Percentiles rank a stretch among this genome's conserved stretches.
These are phyloP conservation scores for Pterois miles DNA, from an alignment of 2,797 vertebrate species.

Conservation along the genomic window DNA sequence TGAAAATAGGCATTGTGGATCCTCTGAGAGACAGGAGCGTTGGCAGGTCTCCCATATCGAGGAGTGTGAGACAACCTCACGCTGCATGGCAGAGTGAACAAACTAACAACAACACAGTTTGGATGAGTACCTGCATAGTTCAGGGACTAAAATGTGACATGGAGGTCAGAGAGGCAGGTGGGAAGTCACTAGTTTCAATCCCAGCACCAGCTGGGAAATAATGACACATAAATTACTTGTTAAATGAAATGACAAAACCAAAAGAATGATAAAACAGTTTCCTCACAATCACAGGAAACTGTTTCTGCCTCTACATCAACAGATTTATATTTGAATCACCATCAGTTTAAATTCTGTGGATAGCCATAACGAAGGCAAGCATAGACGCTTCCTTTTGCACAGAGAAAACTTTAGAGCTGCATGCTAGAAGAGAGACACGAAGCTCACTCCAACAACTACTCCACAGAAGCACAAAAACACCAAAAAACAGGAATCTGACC, in stretches of 20 bases:
- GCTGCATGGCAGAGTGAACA: conserved; percentile 25
- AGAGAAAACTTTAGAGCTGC: background rate
- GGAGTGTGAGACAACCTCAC: conserved; percentile 51
- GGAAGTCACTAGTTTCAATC: background rate
- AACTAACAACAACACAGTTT: conserved; percentile 43
- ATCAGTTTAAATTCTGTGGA: background rate
- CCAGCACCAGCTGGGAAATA: background rate
- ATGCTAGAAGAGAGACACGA: background rate
- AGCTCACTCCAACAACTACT: too few relatives aligned
- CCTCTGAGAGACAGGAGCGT: conserved; percentile 44
- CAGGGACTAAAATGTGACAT: conserved; percentile 29
- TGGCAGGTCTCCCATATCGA: conserved; percentile 58
- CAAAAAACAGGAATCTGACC: too few relatives aligned
- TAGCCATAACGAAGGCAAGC: background rate
- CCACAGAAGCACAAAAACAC: too few relatives aligned
- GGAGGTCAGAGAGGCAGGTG: conserved; percentile 28
- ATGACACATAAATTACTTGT: background rate
- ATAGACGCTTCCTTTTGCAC: background rate
- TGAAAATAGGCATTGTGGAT: conserved; percentile 62
- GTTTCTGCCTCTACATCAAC: background rate
- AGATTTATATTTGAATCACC: background rate
- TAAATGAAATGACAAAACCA: background rate
- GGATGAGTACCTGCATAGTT: conserved; percentile 8
- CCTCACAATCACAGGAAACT: background rate
- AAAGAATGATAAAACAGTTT: background rate